Conservation (phyloP, 2,888 invertebrate genomes). For the Theodoxus fluviatilis region DNA sequence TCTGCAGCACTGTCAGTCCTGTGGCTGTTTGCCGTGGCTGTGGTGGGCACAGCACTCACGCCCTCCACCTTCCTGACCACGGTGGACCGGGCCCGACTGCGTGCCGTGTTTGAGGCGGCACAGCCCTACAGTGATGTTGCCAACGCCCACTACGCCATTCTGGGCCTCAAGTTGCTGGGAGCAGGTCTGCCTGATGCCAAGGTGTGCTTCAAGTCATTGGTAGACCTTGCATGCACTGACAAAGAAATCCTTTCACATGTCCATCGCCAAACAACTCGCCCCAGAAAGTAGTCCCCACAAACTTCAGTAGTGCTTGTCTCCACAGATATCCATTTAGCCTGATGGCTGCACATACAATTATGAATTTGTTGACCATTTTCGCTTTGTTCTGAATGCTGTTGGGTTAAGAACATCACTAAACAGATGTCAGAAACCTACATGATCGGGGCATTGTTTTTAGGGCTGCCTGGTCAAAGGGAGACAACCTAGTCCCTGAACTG, state of each 20-base stretch:
- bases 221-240: too few relatives aligned
- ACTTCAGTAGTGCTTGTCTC: not conserved
- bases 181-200: slow-evolving; percentile 69
- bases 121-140: slow-evolving; percentile 60
- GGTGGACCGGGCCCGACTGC: slow-evolving; percentile 60
- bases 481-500: too few relatives aligned
- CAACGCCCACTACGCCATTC: slow-evolving; percentile 76
- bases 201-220: too few relatives aligned
- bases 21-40: slow-evolving; percentile 54
- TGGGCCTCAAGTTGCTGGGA: slow-evolving; percentile 76
- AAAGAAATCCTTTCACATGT: too few relatives aligned
- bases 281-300: too few relatives aligned
- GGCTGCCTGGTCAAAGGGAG: too few relatives aligned
- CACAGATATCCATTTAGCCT: not conserved
- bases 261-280: too few relatives aligned
- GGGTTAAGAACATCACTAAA: not conserved
- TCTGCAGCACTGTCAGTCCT: slow-evolving; percentile 37
- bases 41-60: slow-evolving; percentile 59
- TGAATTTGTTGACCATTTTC: not conserved
- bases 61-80: slow-evolving; percentile 63
- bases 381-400: not conserved
- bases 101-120: slow-evolving; percentile 61
- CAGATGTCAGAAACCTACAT: too few relatives aligned
- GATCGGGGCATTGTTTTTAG: too few relatives aligned
- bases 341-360: not conserved